Percentiles rank a stretch among this genome's conserved stretches.
These are phyloP conservation scores for Nysson spinosus DNA, from an alignment of 2,888 invertebrate genomes.

Conservation along the genomic window DNA sequence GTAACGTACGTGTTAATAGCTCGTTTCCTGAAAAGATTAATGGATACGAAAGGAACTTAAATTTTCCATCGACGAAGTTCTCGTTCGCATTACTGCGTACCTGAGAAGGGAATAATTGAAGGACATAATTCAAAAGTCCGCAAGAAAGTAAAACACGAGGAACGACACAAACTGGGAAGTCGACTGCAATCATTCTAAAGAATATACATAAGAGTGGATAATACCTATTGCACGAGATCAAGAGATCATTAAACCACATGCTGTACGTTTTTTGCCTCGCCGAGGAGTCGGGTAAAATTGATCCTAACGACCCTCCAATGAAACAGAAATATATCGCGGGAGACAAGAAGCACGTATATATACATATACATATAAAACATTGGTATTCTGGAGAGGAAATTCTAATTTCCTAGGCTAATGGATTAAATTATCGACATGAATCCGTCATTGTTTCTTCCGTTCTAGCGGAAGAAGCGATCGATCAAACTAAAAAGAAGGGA, in stretches of 20 bases:
- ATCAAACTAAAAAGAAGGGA: not conserved
- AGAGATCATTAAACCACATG: slow-evolving; percentile 26
- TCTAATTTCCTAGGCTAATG: too few species aligned
- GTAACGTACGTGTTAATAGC: too few species aligned
- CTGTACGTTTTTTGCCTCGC: not conserved
- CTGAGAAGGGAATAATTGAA: too few species aligned
- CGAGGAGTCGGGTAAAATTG: not conserved
- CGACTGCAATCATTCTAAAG: not conserved
- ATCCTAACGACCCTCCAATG: slow-evolving; percentile 5
- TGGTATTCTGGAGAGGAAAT: too few species aligned
- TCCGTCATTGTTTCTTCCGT: slow-evolving; percentile 25
- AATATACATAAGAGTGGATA: not conserved
- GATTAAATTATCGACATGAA: slow-evolving; percentile 11
- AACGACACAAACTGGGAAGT: not conserved
- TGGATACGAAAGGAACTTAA: too few species aligned
- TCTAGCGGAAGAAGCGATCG: slow-evolving; percentile 24
- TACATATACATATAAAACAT: slow-evolving; percentile 6
- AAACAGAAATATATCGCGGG: not conserved
- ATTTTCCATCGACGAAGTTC: too few species aligned
- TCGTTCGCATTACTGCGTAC: too few species aligned
- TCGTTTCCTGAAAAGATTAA: too few species aligned
- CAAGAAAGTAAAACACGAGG: not conserved
- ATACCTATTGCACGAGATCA: slow-evolving; percentile 6
- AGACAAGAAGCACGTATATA: slow-evolving; percentile 1
- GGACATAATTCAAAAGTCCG: not conserved